A percentile compares a stretch with the other conserved stretches of the same genome.
phyloP scores from a whole-genome alignment of 2,888 invertebrate species.

The Gari tellinella region DNA sequence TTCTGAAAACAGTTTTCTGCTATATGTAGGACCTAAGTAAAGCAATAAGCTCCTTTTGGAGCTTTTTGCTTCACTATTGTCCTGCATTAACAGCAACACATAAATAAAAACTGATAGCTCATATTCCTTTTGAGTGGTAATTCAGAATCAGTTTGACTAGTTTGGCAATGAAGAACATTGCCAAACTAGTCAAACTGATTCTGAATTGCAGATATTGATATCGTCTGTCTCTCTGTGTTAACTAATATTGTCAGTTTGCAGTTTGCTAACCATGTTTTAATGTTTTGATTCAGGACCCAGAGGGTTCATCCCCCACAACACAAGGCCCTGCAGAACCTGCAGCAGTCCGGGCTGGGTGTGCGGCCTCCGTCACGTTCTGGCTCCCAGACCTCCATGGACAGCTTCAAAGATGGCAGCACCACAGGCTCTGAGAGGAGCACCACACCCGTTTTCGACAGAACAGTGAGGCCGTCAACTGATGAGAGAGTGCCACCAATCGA shows the following conservation, averaged over 20 bases:
- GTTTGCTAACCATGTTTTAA: background rate
- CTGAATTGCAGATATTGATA: no score
- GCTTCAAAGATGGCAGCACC: slow-evolving; percentile 52
- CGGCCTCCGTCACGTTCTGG: slow-evolving; percentile 61
- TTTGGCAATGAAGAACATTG: no score
- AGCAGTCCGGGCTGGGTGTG: slow-evolving; percentile 13
- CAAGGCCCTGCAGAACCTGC: slow-evolving; percentile 18
- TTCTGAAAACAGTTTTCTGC: no score
- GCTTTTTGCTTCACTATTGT: no score
- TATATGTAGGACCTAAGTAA: no score
- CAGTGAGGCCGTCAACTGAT: slow-evolving; percentile 40
- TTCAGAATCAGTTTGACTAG: no score
- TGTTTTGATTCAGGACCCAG: slow-evolving; percentile 4
- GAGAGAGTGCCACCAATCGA: slow-evolving; percentile 49
- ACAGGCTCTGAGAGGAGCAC: slow-evolving; percentile 43
- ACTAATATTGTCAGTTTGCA: background rate
- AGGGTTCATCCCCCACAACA: slow-evolving; percentile 7
- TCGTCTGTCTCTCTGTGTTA: background rate
- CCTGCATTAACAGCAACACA: no score
- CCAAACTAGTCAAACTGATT: no score
- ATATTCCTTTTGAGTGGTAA: no score
- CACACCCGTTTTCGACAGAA: slow-evolving; percentile 55
- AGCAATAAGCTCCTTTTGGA: no score
- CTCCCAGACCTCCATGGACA: slow-evolving; percentile 63
- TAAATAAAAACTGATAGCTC: no score